phyloP scores from a whole-genome alignment of 1,140 invertebrate species.

The Reticulitermes speratus region DNA sequence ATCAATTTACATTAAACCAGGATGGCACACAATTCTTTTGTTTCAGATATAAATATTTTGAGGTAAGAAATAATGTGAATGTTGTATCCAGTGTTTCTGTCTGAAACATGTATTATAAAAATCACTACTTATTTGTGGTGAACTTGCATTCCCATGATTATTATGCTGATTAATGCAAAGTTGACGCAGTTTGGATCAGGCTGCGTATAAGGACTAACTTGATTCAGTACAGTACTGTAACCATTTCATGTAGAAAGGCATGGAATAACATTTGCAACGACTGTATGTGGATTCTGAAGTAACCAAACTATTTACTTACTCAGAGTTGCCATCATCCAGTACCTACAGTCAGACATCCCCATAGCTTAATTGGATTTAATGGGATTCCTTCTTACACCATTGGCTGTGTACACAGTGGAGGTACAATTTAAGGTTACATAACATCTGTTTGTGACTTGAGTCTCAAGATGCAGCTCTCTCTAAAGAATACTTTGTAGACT shows the following conservation, averaged over 20 bases:
- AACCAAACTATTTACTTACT: not conserved
- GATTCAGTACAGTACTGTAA: not conserved
- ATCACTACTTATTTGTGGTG: not conserved
- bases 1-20: not conserved
- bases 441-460: not conserved
- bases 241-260: not conserved
- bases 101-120: not conserved
- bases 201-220: not conserved
- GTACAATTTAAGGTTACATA: not conserved
- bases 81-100: not conserved
- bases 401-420: not conserved
- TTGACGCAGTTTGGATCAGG: not conserved
- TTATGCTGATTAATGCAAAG: not conserved
- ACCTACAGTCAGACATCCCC: not conserved
- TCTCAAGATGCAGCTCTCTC: slow-evolving; percentile 2
- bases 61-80: not conserved
- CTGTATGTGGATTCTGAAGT: not conserved
- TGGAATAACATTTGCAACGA: not conserved
- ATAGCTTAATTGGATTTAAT: not conserved
- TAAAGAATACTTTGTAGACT: not conserved
- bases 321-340: not conserved
- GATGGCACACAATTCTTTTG: not conserved
- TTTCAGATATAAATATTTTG: not conserved
- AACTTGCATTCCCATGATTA: not conserved
- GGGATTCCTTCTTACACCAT: not conserved